phyloP scores from a whole-genome alignment of 2,113 vertebrate species.

The Calcarius ornatus region DNA sequence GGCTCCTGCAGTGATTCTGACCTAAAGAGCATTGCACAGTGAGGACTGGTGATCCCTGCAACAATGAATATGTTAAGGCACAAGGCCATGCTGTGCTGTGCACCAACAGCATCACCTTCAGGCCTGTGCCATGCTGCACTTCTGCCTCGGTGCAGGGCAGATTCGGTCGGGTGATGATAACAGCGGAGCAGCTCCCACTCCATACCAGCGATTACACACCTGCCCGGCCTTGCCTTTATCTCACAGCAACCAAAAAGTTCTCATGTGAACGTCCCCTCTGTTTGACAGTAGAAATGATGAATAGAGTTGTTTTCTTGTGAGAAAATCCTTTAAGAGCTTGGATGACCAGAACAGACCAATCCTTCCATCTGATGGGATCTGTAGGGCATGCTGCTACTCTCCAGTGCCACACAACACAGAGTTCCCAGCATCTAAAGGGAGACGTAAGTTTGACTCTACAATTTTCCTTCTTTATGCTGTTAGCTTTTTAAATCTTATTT shows the following conservation, averaged over 20 bases:
- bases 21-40: not conserved
- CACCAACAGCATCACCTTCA: not conserved
- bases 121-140: not conserved
- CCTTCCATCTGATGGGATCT: not conserved
- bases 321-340: not conserved
- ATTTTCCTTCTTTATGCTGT: not conserved
- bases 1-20: not conserved
- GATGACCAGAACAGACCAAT: not conserved
- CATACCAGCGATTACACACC: not conserved
- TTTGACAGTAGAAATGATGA: not conserved
- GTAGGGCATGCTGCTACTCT: not conserved
- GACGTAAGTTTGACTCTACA: not conserved
- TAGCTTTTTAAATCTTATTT: not conserved
- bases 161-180: accelerated
- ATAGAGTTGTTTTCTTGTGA: not conserved
- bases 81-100: accelerated
- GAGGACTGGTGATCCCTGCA: not conserved
- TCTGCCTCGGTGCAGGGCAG: accelerated
- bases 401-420: accelerated
- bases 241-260: not conserved
- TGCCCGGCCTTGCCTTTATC: not conserved
- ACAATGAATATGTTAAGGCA: accelerated
- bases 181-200: not conserved
- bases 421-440: not conserved
- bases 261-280: not conserved